Evolutionary conservation across 37 sponge, comb jelly and placozoan genomes (phyloP).

Genomic region (Theonella swinhoei): DNA sequence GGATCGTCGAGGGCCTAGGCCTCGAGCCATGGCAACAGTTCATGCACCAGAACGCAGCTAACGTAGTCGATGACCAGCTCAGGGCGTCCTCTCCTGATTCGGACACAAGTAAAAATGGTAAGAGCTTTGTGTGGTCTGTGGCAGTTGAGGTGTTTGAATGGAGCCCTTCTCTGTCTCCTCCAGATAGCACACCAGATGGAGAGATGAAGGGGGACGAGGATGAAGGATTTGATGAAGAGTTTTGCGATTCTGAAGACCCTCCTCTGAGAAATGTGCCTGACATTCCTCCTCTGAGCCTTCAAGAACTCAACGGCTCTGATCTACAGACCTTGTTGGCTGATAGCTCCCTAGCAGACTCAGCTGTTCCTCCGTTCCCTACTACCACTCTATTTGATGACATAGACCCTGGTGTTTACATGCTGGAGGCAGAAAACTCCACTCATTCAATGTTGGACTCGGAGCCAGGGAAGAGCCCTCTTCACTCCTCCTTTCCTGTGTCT

Average conservation of each 20-base stretch:
- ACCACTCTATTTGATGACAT: constrained; percentile 31
- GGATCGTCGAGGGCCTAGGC: not conserved
- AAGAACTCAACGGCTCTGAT: constrained; percentile 1
- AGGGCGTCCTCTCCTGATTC: not conserved
- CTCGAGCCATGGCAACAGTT: too few relatives aligned
- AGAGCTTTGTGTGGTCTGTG: too few relatives aligned
- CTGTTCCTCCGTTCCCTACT: not conserved
- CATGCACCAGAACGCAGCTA: not conserved
- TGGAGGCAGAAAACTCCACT: constrained; percentile 10
- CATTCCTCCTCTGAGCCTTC: not conserved
- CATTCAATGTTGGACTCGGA: constrained; percentile 4
- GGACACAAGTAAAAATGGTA: not conserved
- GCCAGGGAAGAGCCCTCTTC: not conserved
- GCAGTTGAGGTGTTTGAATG: too few relatives aligned
- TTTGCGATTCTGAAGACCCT: constrained; percentile 3
- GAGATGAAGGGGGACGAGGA: constrained; percentile 38
- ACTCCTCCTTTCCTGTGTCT: constrained; percentile 9
- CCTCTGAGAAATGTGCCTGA: not conserved
- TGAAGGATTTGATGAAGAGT: constrained; percentile 66
- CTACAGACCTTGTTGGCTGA: constrained; percentile 3
- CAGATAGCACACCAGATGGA: not conserved
- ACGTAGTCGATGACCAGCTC: not conserved
- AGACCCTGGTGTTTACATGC: constrained; percentile 60
- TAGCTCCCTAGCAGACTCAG: not conserved
- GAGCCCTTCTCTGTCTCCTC: not conserved